Base-by-base conservation (phyloP, 2,888 invertebrate genomes). In the Ophion slaviceki region DNA sequence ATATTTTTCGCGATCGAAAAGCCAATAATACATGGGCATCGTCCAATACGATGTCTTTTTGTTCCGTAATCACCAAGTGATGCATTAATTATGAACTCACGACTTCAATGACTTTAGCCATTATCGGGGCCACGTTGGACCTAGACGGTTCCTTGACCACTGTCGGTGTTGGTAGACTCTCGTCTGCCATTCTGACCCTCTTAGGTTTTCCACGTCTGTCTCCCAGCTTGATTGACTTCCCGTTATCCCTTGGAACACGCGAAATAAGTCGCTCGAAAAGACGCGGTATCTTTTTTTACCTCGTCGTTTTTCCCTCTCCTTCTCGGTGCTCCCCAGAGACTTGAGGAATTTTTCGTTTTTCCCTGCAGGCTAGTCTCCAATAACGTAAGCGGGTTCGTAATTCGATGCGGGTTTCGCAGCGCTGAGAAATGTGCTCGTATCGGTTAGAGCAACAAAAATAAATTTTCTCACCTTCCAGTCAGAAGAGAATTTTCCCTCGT, bases 131-230 rank as follows among this genome's bases (percentile, higher is more conserved):
- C 85, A 47, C 87, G 88, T 75, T 86, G 70, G 11, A 90, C 81
- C 47, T 94, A 92, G 84, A 95, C 85, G 94, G 94, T 57, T 95
- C 95, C 92, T 95, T 96, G 91, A 94, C 94, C 91, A 94, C 94
- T 88, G 95, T 95, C 47, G 93, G 90, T 67, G 92, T 92, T 67
- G 94, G 94, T 90, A 95, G 95, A 92, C 92, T 92, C 86, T 96
- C 96, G 88, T 96, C 95, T 88, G 96, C 96, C 96, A 96, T 96
- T 93, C 95, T 94, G 94, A 95, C 93, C 95, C 95, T 93, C 88
- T 91, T 92, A 87, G 93, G 93, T 87, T 91, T 93, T 89, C 92
- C 93, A 84, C 88, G 92, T 84, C 91, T 90, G 92, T 94, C 92
- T 91, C 92, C 92, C 94, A 95, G 91, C 90, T 94, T 90, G 94